Conservation (phyloP, 2,113 vertebrate genomes). For the Struthio camelus region DNA sequence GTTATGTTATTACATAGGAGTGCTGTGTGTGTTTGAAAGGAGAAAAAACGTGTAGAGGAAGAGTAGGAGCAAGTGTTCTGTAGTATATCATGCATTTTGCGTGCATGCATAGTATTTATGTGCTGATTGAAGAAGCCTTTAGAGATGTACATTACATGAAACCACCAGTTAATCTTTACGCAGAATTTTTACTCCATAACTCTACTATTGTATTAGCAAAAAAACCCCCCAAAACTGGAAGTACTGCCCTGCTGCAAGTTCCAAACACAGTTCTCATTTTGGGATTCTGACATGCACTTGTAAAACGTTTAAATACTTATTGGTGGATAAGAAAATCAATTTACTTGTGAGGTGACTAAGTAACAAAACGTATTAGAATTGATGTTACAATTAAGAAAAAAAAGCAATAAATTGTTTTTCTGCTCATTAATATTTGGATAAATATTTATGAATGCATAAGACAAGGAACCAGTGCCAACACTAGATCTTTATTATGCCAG, state of each 20-base stretch:
- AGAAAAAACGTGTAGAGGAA: not conserved
- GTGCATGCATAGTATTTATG: accelerated
- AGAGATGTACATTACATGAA: not conserved
- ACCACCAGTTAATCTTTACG: not conserved
- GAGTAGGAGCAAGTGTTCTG: not conserved
- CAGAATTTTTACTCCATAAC: not conserved
- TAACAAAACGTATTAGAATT: constrained; percentile 56
- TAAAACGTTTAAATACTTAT: constrained; percentile 12
- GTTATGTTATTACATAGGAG: not conserved
- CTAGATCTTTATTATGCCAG: constrained; percentile 58
- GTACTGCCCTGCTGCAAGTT: not conserved
- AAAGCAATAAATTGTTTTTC: constrained; percentile 61
- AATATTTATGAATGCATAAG: constrained; percentile 31
- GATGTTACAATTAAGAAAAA: constrained; percentile 68
- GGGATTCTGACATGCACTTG: constrained; percentile 32
- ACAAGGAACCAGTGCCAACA: constrained; percentile 16
- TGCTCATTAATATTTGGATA: constrained; percentile 42
- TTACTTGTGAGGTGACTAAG: constrained; percentile 34
- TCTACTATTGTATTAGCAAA: not conserved
- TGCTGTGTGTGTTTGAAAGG: not conserved
- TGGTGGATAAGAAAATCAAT: constrained; percentile 31
- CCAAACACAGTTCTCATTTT: constrained; percentile 22
- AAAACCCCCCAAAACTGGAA: not conserved
- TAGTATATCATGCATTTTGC: not conserved
- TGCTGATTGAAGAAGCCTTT: not conserved